phyloP scores from a whole-genome alignment of 1,140 invertebrate genomes.

The Cotesia glomerata region DNA sequence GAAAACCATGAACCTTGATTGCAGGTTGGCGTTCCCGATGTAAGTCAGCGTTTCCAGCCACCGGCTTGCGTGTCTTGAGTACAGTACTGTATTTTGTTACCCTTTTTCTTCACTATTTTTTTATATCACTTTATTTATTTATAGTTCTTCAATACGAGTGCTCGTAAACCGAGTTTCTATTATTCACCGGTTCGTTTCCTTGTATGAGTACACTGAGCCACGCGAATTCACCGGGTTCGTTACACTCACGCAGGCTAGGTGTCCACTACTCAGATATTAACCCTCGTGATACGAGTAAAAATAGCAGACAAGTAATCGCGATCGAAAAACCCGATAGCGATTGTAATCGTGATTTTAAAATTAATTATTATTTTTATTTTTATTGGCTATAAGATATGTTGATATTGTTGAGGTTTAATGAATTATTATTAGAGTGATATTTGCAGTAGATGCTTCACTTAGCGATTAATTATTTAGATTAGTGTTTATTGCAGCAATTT shows the following conservation, averaged over 20 bases:
- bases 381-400: not conserved
- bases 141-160: not conserved
- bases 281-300: too few relatives aligned
- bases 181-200: not conserved
- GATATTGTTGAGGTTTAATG: not conserved
- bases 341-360: not conserved
- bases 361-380: not conserved
- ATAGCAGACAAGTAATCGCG: too few relatives aligned
- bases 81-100: not conserved
- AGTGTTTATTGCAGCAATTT: conserved; percentile 1
- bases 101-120: conserved; percentile 10
- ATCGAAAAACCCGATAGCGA: not conserved
- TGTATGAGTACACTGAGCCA: not conserved
- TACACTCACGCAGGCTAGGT: too few relatives aligned
- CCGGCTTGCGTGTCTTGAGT: conserved; percentile 42
- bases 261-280: too few relatives aligned
- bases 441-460: not conserved
- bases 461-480: conserved; percentile 21
- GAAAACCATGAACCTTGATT: conserved; percentile 67
- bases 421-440: not conserved
- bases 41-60: conserved; percentile 63
- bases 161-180: too few relatives aligned
- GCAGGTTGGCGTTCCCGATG: conserved; percentile 63
- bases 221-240: too few relatives aligned
- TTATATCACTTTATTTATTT: conserved; percentile 20